Percentiles rank a stretch among this genome's conserved stretches.
phyloP scores from a whole-genome alignment of 2,888 invertebrate species.

The Diplazon laetatorius region DNA sequence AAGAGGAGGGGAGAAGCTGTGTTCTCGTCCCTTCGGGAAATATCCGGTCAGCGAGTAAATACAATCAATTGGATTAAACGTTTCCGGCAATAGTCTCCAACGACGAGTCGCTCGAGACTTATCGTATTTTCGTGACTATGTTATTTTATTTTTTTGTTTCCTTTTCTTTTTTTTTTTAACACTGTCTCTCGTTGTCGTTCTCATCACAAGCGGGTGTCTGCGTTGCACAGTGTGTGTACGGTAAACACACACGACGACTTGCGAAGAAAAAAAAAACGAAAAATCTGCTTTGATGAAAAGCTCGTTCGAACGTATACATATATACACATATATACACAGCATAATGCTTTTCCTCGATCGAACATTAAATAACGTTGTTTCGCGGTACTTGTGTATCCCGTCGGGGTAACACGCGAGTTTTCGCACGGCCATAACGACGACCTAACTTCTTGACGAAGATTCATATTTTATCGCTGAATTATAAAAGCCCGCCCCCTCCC shows the following conservation, averaged over 20 bases:
- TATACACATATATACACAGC: too few species aligned
- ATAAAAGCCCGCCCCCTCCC: constrained; percentile 54
- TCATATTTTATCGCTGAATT: constrained; percentile 62
- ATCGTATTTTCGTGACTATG: constrained; percentile 27
- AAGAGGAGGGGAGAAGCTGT: too few species aligned
- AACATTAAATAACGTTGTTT: constrained; percentile 52
- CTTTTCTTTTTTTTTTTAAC: too few species aligned
- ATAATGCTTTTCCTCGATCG: constrained; percentile 1
- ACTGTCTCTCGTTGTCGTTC: too few species aligned
- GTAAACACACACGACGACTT: too few species aligned
- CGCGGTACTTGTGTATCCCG: constrained; percentile 41
- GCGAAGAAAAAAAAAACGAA: too few species aligned
- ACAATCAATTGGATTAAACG: constrained; percentile 64
- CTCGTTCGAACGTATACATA: constrained; percentile 8
- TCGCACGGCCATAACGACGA: neutral
- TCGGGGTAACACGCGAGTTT: constrained; percentile 7
- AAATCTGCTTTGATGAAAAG: constrained; percentile 34
- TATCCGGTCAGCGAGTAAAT: constrained; percentile 58
- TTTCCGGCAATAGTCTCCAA: constrained; percentile 54
- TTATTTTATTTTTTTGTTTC: too few species aligned
- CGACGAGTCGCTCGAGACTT: constrained; percentile 59
- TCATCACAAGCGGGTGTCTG: too few species aligned
- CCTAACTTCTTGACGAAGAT: constrained; percentile 59
- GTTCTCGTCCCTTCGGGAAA: constrained; percentile 46
- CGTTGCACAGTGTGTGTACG: too few species aligned